Conservation (phyloP, 2,113 vertebrate genomes). For the Emydura subglobosa region DNA sequence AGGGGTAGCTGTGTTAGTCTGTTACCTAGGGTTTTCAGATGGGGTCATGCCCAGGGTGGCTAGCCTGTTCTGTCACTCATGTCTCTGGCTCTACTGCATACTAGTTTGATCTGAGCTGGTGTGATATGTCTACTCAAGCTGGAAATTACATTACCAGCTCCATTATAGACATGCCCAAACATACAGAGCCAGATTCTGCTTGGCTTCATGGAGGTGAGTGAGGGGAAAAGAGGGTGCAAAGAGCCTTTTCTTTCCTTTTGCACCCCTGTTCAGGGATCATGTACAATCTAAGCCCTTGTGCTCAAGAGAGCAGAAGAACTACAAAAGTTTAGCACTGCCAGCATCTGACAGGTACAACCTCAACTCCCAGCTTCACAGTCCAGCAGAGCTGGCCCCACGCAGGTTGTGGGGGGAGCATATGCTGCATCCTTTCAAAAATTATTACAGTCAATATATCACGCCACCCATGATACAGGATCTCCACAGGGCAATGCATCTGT, state of each 20-base stretch:
- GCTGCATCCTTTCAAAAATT: background rate
- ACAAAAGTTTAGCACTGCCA: background rate
- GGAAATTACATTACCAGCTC: no score
- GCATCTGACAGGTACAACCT: no score
- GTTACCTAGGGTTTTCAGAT: no score
- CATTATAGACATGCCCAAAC: no score
- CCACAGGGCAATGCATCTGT: background rate
- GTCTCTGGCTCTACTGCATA: no score
- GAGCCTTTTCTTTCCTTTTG: background rate
- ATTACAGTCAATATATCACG: background rate
- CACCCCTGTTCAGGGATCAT: background rate
- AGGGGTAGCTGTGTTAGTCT: no score
- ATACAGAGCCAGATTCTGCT: background rate
- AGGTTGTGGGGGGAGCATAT: background rate
- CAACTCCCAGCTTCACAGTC: no score
- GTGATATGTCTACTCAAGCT: no score
- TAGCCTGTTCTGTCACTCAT: no score
- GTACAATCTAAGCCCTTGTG: no score
- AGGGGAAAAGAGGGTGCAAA: background rate
- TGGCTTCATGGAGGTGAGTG: fast-evolving
- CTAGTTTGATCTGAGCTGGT: no score
- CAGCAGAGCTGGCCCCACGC: background rate
- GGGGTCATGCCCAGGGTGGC: no score
- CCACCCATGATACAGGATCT: background rate
- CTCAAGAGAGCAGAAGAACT: background rate